Evolutionary conservation across 2,797 vertebrate species (phyloP), one percentile per base, ranked within the genome.

Genomic region (Mustela erminea): DNA sequence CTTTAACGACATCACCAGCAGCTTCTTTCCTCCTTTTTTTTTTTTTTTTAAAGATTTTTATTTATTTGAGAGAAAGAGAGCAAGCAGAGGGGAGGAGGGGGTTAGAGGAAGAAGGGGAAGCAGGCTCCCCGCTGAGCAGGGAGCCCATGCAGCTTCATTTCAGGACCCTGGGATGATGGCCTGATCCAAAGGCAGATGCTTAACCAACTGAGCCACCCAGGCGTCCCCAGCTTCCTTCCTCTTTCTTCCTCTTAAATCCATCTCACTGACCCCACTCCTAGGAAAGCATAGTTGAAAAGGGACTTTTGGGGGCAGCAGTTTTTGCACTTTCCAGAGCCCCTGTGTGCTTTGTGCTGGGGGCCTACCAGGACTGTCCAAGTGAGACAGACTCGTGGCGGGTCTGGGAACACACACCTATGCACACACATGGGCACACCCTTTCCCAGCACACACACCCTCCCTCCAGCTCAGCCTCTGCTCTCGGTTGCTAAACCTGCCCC

Each of bases 341-440:
- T 27, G 32, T 15, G 56, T 72, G 75, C n/a, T 72, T 52, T 27
- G 4, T 81, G 21, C 60, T 46, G 49, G 68, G 46, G n/a, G 2
- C 68, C 74, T 58, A 14, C 81, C 8, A n/a, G 64, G 49, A 49
- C 35, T 0, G 0, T 17, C 32, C 66, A 18, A 49, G 29, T 38
- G 54, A 84, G 41, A 68, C 18, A 20, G 54, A 27, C 72, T 56
- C 15, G n/a, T 7, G n/a, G 29, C 7, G n/a, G 11, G 43, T 20
- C 84, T 66, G 60, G 88, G 89, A 41, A 77, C 29, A 43, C 54
- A 35, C 27, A 70, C 25, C 25, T 41, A 8, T 4, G 7, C 25
- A 3, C 0, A 9, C 35, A 20, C n/a, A 9, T 0, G 4, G 15
- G 43, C 75, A 70, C 0, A 1, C 25, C 43, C 9, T 52, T 52